Base-by-base conservation (phyloP, 2,888 invertebrate genomes). In the Stratiomys singularior region DNA sequence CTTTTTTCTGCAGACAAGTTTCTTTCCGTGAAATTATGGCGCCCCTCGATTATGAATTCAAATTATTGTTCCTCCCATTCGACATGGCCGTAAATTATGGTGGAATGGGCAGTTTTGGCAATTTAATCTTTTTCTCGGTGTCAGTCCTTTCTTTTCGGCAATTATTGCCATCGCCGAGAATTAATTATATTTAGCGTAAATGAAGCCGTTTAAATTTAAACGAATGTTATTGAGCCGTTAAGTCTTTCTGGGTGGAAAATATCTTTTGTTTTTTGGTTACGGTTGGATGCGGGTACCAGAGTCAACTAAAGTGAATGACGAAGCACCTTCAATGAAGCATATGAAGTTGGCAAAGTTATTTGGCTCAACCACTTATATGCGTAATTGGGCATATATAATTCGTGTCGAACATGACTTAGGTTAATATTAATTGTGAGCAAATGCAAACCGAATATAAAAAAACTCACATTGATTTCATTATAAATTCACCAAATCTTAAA, bases 11-110 rank as follows among this genome's bases (percentile, higher is more conserved):
- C 46, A 67, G 7, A 18, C 44, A 21, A 30, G 66, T 69, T 28
- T 74, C 37, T 58, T 37, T 58, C 37, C 58, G 25, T 56, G 28
- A 72, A 52, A 52, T 72, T 56, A 74, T 74, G 74, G 74, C 74
- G 74, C 60, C 44, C 44, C 74, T 74, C 71, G 76, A 79, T 79
- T 79, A 78, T 76, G 79, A 76, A 79, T 79, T 79, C 79, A 79
- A 78, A 77, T 79, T 47, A 60, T 74, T 77, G 79, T 76, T 79
- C 66, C 76, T 76, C 77, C 79, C 63, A 79, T 79, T 79, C 77
- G 77, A 76, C 76, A 79, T 77, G 76, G 77, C 60, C 56, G 63
- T 77, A 77, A 79, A 76, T 76, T 76, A 77, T 44, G 7, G 74
- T 74, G 63, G 37, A 79, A 79, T 77, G 77, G 76, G 69, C 77